Evolutionary conservation across 2,113 vertebrate genomes (phyloP), one percentile per base, ranked within the genome.

Genomic region (Electrona antarctica): DNA sequence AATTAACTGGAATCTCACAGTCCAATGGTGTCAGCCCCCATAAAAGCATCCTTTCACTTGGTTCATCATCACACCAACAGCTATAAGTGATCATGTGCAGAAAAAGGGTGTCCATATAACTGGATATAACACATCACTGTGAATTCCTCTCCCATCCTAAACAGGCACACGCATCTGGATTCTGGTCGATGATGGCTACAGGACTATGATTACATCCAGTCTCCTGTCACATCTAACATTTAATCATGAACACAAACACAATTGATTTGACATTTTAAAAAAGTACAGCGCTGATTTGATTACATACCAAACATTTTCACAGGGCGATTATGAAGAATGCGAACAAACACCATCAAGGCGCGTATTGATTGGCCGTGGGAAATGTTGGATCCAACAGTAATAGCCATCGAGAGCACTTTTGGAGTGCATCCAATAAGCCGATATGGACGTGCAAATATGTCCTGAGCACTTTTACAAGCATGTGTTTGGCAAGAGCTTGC

Each of bases 231-330:
- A 52, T 28, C 65, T 60, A 3, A 56, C 29, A 28, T 60, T 69
- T 61, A 8, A 5, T 10, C 8, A 51, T 15, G 3, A 41, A 41
- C 33, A 6, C 4, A 46, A n/a, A 83, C 14, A 60, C 7, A 9
- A 77, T 33, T 64, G 28, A 84, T 75, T 84, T 80, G 50, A 60
- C 46, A 87, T 81, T 78, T 21, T 84, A 57, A 67, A 74, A 74
- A 85, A 69, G 8, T 21, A 67, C 28, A 52, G 14, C 29, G 49
- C 11, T 76, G 6, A 62, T 60, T 51, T 47, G 15, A 51, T 58
- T 75, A 52, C 28, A 58, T 69, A 41, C 33, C 15, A 11, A 73
- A 54, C 11, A 60, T 49, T 58, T 5, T 73, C 47, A 10, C 60
- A 5, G 33, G 33, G 3, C 5, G 33, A 6, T 41, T 41, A 3